Conservation (phyloP, 2,113 vertebrate genomes). For the Henicopernis longicauda region DNA sequence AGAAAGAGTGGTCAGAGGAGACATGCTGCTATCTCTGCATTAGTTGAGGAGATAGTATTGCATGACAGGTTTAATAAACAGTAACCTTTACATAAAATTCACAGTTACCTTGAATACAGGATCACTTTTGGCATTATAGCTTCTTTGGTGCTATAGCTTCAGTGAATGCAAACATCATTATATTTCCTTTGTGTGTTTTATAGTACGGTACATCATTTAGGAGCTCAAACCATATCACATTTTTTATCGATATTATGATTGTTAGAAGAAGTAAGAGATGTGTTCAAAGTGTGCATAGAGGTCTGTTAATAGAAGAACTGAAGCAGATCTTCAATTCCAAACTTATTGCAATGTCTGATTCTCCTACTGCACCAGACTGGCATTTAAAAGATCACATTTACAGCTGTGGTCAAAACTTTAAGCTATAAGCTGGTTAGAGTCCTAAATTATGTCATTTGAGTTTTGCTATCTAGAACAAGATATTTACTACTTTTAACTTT, state of each 20-base stretch:
- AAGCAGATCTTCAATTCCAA: background rate
- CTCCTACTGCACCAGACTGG: fast-evolving
- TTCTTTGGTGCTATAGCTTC: background rate
- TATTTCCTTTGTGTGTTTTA: background rate
- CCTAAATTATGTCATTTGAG: background rate
- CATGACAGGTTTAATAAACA: background rate
- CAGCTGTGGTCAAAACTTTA: background rate
- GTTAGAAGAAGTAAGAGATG: background rate
- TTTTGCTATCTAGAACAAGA: background rate
- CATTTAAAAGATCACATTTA: background rate
- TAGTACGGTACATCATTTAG: background rate
- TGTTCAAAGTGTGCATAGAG: background rate
- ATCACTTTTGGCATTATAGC: background rate
- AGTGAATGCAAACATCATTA: background rate
- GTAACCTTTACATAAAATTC: background rate
- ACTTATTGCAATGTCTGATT: fast-evolving
- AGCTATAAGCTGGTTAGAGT: background rate
- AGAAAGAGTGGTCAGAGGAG: background rate
- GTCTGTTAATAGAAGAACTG: background rate
- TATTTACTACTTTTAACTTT: background rate
- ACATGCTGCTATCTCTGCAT: background rate
- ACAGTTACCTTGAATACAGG: background rate
- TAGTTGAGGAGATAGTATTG: background rate
- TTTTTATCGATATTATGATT: background rate
- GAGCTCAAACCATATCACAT: background rate